A percentile compares a stretch with the other conserved stretches of the same genome.
These are phyloP conservation scores for Sisor rabdophorus DNA, from an alignment of 2,113 vertebrate species.

Conservation along the genomic window DNA sequence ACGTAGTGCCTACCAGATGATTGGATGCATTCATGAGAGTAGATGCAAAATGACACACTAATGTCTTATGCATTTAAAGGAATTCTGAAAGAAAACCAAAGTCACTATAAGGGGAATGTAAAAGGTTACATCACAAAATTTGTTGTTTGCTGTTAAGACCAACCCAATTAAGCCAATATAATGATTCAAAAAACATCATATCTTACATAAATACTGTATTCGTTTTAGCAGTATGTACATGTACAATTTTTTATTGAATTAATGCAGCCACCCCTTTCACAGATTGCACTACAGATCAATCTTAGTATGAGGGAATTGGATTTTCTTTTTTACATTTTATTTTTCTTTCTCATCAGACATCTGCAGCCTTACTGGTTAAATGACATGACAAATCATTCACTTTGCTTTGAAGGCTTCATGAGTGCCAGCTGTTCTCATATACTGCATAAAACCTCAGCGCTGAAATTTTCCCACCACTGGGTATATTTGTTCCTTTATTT, in stretches of 20 bases:
- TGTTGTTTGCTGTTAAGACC: slow-evolving; percentile 2
- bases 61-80: slow-evolving; percentile 32
- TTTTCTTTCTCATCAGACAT: slow-evolving; percentile 55
- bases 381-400: slow-evolving; percentile 53
- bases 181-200: background rate
- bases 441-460: slow-evolving; percentile 44
- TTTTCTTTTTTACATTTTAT: slow-evolving; percentile 44
- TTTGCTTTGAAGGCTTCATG: slow-evolving; percentile 49
- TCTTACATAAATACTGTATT: no score
- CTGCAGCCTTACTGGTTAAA: slow-evolving; percentile 59
- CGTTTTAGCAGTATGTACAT: background rate
- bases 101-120: slow-evolving; percentile 10
- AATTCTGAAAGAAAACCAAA: slow-evolving; percentile 24
- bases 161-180: background rate
- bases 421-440: slow-evolving; percentile 44
- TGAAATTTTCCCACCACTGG: slow-evolving; percentile 41
- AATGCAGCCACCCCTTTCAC: slow-evolving; percentile 51
- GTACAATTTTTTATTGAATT: slow-evolving; percentile 56
- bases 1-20: slow-evolving; percentile 61
- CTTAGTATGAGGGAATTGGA: slow-evolving; percentile 46
- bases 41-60: slow-evolving; percentile 36
- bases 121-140: slow-evolving; percentile 1
- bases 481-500: slow-evolving; percentile 12
- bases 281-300: slow-evolving; percentile 53
- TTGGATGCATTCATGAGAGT: slow-evolving; percentile 48